A percentile compares a stretch with the other conserved stretches of the same genome.
Conservation (phyloP, 2,888 invertebrate genomes). For the Drepana falcataria region DNA sequence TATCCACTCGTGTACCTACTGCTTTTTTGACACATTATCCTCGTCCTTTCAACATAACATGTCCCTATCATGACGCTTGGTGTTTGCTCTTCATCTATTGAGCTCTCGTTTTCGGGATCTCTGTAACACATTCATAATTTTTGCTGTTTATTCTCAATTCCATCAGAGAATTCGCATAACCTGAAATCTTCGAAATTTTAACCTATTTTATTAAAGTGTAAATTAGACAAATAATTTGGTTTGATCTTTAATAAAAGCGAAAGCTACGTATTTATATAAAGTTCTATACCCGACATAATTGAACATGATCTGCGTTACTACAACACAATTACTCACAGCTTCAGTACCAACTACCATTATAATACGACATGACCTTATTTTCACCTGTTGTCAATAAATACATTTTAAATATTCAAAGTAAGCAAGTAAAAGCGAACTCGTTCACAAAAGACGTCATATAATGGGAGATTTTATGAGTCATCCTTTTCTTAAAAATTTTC, state of each 20-base stretch:
- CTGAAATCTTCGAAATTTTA: too few relatives aligned
- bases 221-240: neutral
- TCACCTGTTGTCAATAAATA: conserved; percentile 1
- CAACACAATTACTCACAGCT: neutral
- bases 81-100: too few relatives aligned
- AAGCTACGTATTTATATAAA: too few relatives aligned
- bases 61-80: too few relatives aligned
- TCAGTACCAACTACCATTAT: neutral
- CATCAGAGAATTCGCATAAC: too few relatives aligned
- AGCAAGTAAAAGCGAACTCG: conserved; percentile 30
- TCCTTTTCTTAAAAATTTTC: conserved; percentile 35
- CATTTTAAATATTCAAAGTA: conserved; percentile 14
- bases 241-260: neutral
- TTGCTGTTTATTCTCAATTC: too few relatives aligned
- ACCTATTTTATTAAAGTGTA: too few relatives aligned
- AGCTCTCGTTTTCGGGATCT: too few relatives aligned
- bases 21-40: too few relatives aligned
- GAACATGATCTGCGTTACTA: neutral
- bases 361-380: conserved; percentile 9
- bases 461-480: conserved; percentile 42
- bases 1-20: too few relatives aligned
- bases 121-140: too few relatives aligned
- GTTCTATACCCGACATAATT: neutral
- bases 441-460: conserved; percentile 35
- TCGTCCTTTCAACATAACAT: too few relatives aligned